Conservation (phyloP, 2,888 invertebrate species). For the Theodoxus fluviatilis region DNA sequence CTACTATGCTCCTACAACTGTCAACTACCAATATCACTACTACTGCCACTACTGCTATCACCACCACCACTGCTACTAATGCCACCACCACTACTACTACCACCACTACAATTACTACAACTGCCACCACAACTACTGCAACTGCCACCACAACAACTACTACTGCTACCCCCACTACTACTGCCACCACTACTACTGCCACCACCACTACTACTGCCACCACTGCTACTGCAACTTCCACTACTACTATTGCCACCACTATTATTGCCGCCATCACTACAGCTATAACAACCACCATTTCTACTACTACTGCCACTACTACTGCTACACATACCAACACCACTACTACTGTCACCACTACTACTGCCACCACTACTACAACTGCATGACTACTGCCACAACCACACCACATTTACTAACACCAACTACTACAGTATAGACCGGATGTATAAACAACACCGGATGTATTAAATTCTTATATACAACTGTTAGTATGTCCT, state of each 20-base stretch:
- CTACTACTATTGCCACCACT: background rate
- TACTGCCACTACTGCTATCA: constrained; percentile 8
- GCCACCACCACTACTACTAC: background rate
- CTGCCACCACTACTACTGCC: constrained; percentile 3
- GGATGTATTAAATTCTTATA: too few species aligned
- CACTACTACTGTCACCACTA: constrained; percentile 7
- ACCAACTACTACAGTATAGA: too few species aligned
- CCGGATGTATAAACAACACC: too few species aligned
- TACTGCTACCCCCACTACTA: constrained; percentile 1
- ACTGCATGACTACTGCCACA: background rate
- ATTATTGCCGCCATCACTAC: background rate
- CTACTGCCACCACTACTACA: constrained; percentile 4
- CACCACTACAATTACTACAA: background rate
- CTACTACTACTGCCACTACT: constrained; percentile 6
- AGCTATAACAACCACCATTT: background rate
- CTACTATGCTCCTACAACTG: constrained; percentile 14
- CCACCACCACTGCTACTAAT: background rate
- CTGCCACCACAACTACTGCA: background rate
- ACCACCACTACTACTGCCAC: constrained; percentile 5
- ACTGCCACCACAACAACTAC: background rate
- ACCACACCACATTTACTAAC: background rate
- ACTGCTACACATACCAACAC: background rate
- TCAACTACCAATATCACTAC: constrained; percentile 9
- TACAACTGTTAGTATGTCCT: too few species aligned
- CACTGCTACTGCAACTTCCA: background rate